Evolutionary conservation across 1,140 invertebrate genomes (phyloP).

Genomic region (Leucophenga varia): DNA sequence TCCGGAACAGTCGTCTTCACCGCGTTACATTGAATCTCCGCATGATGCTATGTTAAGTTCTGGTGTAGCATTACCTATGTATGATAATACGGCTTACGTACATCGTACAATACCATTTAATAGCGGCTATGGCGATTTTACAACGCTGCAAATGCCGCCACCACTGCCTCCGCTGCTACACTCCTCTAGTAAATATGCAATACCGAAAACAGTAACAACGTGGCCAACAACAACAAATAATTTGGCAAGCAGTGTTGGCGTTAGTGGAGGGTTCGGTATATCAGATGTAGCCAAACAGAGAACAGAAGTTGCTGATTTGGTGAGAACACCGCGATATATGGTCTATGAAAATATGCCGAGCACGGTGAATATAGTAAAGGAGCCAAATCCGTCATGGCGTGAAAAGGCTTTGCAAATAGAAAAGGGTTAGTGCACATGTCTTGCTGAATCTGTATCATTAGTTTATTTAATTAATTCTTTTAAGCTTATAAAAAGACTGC

Average conservation of each 20-base stretch:
- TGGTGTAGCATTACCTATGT: too few relatives aligned
- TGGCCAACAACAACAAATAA: too few relatives aligned
- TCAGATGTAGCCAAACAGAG: slow-evolving; percentile 1
- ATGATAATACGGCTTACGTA: too few relatives aligned
- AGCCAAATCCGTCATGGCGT: slow-evolving; percentile 59
- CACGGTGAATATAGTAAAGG: slow-evolving; percentile 54
- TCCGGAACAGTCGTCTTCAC: background rate
- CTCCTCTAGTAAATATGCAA: slow-evolving; percentile 16
- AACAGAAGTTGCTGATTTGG: slow-evolving; percentile 25
- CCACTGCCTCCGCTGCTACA: background rate
- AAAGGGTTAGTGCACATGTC: slow-evolving; percentile 60
- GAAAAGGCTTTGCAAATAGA: slow-evolving; percentile 62
- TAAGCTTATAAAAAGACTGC: slow-evolving; percentile 82
- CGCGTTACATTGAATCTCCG: background rate
- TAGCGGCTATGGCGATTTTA: too few relatives aligned
- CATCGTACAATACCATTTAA: too few relatives aligned
- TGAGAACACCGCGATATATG: slow-evolving; percentile 47
- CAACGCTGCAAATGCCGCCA: background rate
- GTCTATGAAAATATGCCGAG: slow-evolving; percentile 23
- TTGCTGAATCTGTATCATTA: too few relatives aligned
- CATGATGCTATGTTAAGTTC: too few relatives aligned
- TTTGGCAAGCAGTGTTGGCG: too few relatives aligned
- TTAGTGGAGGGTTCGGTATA: slow-evolving; percentile 1
- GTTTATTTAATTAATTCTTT: too few relatives aligned
- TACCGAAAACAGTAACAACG: slow-evolving; percentile 44